Conservation (phyloP, 2,113 vertebrate species). For the Gambusia holbrooki region DNA sequence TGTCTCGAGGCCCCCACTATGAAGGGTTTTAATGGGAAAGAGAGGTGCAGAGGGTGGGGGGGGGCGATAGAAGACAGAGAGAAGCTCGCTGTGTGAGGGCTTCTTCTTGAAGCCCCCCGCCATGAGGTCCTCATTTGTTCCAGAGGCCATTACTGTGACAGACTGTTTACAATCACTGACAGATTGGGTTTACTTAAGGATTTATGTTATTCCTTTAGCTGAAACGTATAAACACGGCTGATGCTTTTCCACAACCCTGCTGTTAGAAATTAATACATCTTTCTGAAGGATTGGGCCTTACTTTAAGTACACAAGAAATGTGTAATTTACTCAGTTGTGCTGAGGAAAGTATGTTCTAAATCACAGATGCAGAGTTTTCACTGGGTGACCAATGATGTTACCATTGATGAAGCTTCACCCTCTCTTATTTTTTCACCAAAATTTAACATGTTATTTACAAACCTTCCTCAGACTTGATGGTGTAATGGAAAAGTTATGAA, state of each 20-base stretch:
- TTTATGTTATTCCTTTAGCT: slow-evolving; percentile 72
- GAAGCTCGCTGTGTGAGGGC: slow-evolving; percentile 19
- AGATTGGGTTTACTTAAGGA: slow-evolving; percentile 77
- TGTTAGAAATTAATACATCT: slow-evolving; percentile 49
- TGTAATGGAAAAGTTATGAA: not conserved
- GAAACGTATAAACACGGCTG: slow-evolving; percentile 66
- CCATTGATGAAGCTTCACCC: not conserved
- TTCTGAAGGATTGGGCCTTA: slow-evolving; percentile 1
- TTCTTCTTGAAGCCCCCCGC: slow-evolving; percentile 61
- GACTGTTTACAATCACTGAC: slow-evolving; percentile 77
- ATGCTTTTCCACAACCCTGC: slow-evolving; percentile 45
- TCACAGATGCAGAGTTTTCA: slow-evolving; percentile 1
- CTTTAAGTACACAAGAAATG: slow-evolving; percentile 43
- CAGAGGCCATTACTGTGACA: slow-evolving; percentile 78
- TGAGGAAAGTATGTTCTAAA: slow-evolving; percentile 24
- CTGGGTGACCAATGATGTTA: not conserved
- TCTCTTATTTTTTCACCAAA: not conserved
- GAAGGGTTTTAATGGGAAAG: slow-evolving; percentile 16
- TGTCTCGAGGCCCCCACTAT: slow-evolving; percentile 21
- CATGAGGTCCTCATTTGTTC: slow-evolving; percentile 80
- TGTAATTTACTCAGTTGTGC: slow-evolving; percentile 36
- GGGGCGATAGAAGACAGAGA: slow-evolving; percentile 21
- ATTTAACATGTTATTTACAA: not conserved
- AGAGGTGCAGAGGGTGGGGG: not conserved
- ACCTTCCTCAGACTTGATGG: not conserved